phyloP scores from a whole-genome alignment of 2,797 vertebrate genomes.

The Sparidentex hasta region DNA sequence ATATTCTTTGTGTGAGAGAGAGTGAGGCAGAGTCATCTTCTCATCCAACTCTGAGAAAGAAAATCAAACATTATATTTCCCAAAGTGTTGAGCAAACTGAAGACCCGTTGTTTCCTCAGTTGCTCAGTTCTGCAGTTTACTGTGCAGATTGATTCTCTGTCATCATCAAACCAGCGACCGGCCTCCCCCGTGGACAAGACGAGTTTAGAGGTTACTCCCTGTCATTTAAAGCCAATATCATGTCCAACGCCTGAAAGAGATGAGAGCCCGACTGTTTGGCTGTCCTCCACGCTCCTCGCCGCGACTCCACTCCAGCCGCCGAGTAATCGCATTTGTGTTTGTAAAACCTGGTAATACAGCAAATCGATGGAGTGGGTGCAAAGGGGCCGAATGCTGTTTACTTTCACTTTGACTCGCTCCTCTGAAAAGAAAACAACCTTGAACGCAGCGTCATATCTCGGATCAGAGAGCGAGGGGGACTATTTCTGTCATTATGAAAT shows the following conservation, averaged over 20 bases:
- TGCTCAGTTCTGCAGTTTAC: not conserved
- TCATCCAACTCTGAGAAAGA: not conserved
- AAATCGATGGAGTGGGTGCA: slow-evolving; percentile 52
- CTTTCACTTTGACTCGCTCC: slow-evolving; percentile 64
- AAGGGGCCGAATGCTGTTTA: slow-evolving; percentile 52
- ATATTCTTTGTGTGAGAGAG: no score
- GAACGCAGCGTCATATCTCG: slow-evolving; percentile 6
- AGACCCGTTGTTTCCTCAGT: not conserved
- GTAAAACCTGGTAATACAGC: slow-evolving; percentile 65
- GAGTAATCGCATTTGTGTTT: slow-evolving; percentile 75
- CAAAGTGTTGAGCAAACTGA: no score
- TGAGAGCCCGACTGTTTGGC: slow-evolving; percentile 34
- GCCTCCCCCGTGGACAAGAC: not conserved
- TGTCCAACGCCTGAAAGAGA: slow-evolving; percentile 26
- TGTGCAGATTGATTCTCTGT: slow-evolving; percentile 6
- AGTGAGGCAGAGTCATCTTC: no score
- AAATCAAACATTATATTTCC: no score
- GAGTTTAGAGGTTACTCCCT: slow-evolving; percentile 12
- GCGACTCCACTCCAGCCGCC: slow-evolving; percentile 41
- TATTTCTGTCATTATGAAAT: slow-evolving; percentile 27
- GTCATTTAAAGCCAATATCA: slow-evolving; percentile 32
- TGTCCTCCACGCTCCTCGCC: slow-evolving; percentile 37
- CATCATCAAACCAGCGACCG: slow-evolving; percentile 3
- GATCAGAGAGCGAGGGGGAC: not conserved
- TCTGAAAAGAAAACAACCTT: slow-evolving; percentile 59